phyloP scores from a whole-genome alignment of 1,140 invertebrate species.

The Drosophila mojavensis region DNA sequence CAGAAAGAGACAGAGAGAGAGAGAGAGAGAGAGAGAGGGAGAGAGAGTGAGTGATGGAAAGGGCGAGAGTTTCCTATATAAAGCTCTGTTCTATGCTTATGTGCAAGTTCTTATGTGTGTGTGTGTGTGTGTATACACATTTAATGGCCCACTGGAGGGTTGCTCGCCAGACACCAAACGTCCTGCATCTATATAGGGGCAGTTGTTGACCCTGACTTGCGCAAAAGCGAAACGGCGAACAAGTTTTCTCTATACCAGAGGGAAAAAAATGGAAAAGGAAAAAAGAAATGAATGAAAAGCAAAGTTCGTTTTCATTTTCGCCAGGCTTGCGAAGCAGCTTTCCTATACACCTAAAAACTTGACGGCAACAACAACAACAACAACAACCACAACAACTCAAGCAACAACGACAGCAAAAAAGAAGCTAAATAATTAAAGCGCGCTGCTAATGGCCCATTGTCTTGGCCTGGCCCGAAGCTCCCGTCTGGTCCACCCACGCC shows the following conservation, averaged over 20 bases:
- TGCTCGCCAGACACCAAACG: constrained; percentile 42
- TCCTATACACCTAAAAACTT: constrained; percentile 25
- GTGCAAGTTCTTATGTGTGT: constrained; percentile 15
- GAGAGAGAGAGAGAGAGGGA: neutral
- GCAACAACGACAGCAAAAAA: neutral
- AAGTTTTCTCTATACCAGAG: constrained; percentile 59
- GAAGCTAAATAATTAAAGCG: constrained; percentile 80
- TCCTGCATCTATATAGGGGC: constrained; percentile 58
- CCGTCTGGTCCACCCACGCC: constrained; percentile 16
- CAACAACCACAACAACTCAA: neutral
- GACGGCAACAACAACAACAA: neutral
- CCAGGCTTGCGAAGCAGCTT: constrained; percentile 27
- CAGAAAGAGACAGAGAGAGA: too few relatives aligned
- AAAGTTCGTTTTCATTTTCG: constrained; percentile 66
- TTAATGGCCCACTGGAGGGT: constrained; percentile 54
- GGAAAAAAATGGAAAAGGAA: constrained; percentile 23
- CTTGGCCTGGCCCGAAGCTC: constrained; percentile 35
- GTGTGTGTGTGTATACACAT: constrained; percentile 29
- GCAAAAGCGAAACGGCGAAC: constrained; percentile 62
- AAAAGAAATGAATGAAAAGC: constrained; percentile 33
- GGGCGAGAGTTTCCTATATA: constrained; percentile 8
- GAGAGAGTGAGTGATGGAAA: neutral
- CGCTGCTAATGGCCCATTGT: constrained; percentile 80
- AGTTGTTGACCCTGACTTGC: constrained; percentile 82
- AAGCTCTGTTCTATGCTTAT: constrained; percentile 17